These are phyloP conservation scores for Orientallactaga sibirica DNA, from an alignment of 2,797 vertebrate species.

Conservation along the genomic window DNA sequence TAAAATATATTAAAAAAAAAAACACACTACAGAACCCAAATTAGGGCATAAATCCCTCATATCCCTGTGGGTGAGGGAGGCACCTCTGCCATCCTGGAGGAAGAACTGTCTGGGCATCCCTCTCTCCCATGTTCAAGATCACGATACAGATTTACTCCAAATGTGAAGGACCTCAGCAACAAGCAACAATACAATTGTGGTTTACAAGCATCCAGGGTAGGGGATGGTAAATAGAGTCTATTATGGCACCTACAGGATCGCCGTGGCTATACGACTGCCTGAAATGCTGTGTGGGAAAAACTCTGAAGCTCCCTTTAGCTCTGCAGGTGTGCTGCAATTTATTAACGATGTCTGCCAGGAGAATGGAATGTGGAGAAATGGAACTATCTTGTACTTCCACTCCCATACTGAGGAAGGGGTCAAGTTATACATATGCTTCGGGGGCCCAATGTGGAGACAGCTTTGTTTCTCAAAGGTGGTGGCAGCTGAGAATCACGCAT, in stretches of 20 bases:
- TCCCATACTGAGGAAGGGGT: too few relatives aligned
- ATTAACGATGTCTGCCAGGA: background rate
- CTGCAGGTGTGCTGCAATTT: background rate
- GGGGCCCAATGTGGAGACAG: background rate
- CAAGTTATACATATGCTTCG: background rate
- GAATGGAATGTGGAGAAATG: fast-evolving
- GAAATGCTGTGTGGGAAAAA: background rate
- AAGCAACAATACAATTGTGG: background rate
- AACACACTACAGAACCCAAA: background rate
- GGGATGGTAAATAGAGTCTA: background rate
- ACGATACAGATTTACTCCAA: background rate
- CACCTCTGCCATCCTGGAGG: background rate
- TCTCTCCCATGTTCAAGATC: background rate
- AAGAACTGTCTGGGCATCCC: background rate
- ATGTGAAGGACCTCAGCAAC: background rate
- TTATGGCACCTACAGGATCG: fast-evolving
- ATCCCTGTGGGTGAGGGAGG: fast-evolving
- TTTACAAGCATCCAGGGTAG: background rate
- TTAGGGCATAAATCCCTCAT: background rate
- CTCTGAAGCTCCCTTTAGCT: background rate
- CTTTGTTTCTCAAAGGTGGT: background rate
- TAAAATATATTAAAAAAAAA: too few relatives aligned
- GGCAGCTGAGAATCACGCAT: fast-evolving
- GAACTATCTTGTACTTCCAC: fast-evolving
- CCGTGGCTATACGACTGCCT: background rate